Base-by-base conservation (phyloP, 1,140 invertebrate species). In the Drosophila sp. region DNA sequence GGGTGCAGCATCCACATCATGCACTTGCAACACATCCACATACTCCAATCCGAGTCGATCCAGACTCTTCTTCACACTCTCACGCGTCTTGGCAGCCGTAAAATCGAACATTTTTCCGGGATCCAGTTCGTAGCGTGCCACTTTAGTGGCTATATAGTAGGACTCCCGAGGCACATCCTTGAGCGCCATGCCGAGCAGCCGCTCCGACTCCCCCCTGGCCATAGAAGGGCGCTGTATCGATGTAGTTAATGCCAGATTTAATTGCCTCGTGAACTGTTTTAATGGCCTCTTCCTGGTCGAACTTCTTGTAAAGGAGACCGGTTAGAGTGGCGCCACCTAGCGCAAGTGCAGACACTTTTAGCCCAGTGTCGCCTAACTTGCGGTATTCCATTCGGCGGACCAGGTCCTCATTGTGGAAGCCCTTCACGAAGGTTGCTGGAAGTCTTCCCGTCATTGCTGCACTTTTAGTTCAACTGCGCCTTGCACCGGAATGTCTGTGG, bases 111-210 rank as follows among this genome's bases (percentile, higher is more conserved):
- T 97, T 54, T 94, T 93, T 34, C 94, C 93, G 7, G 93, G 94
- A 61, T 96, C 94, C 27, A 94, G 91, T 76, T 96, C 95, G 87
- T 98, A 99, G 56, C 97, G 94, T 4, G 97, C 97, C 18, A 98
- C 95, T 94, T 99, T 99, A n/a, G 97, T 98, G 8, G 95, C 96
- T n/a, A 99, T 94, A 86, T 97, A 98, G 92, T 96, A 99, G 1
- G 96, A 93, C 72, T 96, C 78, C 25, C 98, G 93, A 0, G 97
- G 97, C 62, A 98, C 93, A 41, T 93, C 94, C 91, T 94, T 93
- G 0, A 98, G 92, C 4, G 96, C 97, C 93, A 97, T 95, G 72
- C 97, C 98, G 7, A 98, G 92, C 25, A 96, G 92, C 73, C 92
- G 93, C 92, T 99, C 97, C 0, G 96, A 95, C 40, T 92, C 93